Base-by-base conservation (phyloP, 2,113 vertebrate genomes). In the Perognathus longimembris region DNA sequence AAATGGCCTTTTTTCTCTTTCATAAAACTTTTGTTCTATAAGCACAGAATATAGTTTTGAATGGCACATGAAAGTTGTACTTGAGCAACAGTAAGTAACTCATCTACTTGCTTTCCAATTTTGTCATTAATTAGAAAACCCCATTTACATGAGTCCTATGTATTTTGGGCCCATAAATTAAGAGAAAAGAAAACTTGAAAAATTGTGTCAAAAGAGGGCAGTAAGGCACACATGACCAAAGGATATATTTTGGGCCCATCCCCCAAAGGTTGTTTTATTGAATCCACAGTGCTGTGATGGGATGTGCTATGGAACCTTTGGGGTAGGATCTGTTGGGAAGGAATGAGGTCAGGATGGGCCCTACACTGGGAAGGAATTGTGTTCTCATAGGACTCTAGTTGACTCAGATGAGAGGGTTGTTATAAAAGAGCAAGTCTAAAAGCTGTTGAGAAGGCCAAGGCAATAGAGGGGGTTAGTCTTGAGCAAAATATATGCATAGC, bases 101-200 rank as follows among this genome's bases (percentile, higher is more conserved):
- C 30, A 89, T 63, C 63, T 67, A 36, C 28, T 79, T 78, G 91
- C 92, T 64, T 91, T 50, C 84, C 32, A 85, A 71, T 81, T 91
- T 38, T 94, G 42, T 85, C 87, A 76, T 93, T 63, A 93, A 70
- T 71, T 82, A 77, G 40, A 42, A 74, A 67, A 63, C 18, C 71
- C 32, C n/a, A 77, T 38, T 70, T 83, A 70, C 18, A 57, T 34
- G 6, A 82, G 30, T 80, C 70, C 34, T 64, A 4, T 90, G 10
- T 85, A 36, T 63, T 90, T 93, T 85, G 88, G 64, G 95, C 61
- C 5, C 18, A 63, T 93, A 80, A 92, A 75, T 71, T 40, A 78
- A 79, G 38, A 80, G n/a, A 54, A 85, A 57, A 91, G 54, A 76
- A 95, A 92, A 67, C 20, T 69, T 70, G 15, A 81, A 92, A 50